phyloP scores from a whole-genome alignment of 2,797 vertebrate species.

The Muraenolepis orangiensis region DNA sequence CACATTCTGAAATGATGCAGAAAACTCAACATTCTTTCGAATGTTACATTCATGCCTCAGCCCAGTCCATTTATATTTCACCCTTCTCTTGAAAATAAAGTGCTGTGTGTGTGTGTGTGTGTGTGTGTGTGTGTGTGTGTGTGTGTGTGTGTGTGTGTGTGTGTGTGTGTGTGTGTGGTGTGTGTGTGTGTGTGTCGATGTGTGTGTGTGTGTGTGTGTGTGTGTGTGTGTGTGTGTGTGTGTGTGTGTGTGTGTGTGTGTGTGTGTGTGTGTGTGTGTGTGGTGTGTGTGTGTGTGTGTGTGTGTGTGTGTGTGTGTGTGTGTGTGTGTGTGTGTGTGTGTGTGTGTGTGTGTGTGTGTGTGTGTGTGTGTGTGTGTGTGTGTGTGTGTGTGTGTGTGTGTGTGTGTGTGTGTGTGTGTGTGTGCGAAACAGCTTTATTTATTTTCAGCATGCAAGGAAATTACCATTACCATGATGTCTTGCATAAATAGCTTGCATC shows the following conservation, averaged over 20 bases:
- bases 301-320: neutral
- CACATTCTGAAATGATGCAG: neutral
- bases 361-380: neutral
- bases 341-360: too few relatives aligned
- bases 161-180: neutral
- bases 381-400: too few relatives aligned
- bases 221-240: neutral
- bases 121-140: neutral
- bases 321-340: neutral
- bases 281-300: neutral
- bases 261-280: neutral
- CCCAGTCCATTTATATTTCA: neutral
- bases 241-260: neutral
- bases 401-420: neutral
- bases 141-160: neutral
- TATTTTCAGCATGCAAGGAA: neutral
- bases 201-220: neutral
- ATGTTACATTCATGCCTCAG: neutral
- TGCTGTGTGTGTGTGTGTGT: too few relatives aligned
- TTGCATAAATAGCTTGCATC: neutral
- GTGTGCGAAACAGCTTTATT: neutral
- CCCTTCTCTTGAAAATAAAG: neutral
- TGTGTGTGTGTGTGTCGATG: neutral
- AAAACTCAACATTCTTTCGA: neutral
- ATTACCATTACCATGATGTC: neutral